Evolutionary conservation across 2,113 vertebrate species (phyloP).

Genomic region (Anas platyrhynchos): DNA sequence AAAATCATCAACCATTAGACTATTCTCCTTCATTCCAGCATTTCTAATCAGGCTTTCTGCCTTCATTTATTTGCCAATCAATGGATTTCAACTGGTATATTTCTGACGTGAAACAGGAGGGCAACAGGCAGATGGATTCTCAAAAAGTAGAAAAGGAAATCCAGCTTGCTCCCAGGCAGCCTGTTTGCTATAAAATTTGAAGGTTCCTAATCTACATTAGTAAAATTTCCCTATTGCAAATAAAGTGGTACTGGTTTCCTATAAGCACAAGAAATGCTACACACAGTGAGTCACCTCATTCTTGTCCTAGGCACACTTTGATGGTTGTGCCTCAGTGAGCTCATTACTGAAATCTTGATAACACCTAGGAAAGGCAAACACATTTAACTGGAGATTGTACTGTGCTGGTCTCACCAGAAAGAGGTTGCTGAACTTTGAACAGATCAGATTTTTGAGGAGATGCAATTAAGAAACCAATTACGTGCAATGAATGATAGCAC

Average conservation of each 20-base stretch:
- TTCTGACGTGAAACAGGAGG: not conserved
- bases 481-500: not conserved
- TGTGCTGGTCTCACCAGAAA: not conserved
- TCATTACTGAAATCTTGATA: conserved; percentile 37
- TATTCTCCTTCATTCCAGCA: not conserved
- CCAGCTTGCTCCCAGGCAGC: not conserved
- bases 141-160: not conserved
- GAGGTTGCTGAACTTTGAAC: conserved; percentile 8
- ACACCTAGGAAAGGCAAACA: not conserved
- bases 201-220: not conserved
- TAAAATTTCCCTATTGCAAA: conserved; percentile 1
- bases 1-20: not conserved
- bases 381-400: conserved; percentile 23
- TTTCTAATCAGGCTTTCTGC: not conserved
- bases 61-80: not conserved
- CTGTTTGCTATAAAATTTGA: not conserved
- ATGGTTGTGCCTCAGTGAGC: not conserved
- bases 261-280: not conserved
- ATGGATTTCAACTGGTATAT: not conserved
- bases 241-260: not conserved
- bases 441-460: conserved; percentile 38
- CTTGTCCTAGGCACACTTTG: conserved; percentile 1
- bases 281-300: conserved; percentile 2
- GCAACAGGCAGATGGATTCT: not conserved
- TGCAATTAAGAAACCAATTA: conserved; percentile 66